Evolutionary conservation across 2,113 vertebrate species (phyloP).

Genomic region (Balaenoptera acutorostrata): DNA sequence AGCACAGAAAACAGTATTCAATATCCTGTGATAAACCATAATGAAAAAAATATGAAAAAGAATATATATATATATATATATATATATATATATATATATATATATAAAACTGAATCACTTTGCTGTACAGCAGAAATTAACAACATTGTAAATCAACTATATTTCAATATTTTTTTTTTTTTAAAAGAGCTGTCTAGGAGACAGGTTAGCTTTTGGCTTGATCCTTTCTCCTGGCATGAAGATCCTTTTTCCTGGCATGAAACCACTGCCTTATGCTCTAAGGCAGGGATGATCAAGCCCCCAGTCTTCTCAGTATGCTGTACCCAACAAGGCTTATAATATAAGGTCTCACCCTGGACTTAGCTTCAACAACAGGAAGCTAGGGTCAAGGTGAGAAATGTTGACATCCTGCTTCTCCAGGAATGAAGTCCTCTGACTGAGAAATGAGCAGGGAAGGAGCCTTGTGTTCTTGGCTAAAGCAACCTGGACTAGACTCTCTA

Average conservation of each 20-base stretch:
- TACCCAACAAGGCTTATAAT: not conserved
- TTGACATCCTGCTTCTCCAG: not conserved
- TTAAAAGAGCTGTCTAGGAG: not conserved
- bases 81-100: not conserved
- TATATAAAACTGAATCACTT: not conserved
- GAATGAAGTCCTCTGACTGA: not conserved
- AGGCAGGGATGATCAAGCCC: not conserved
- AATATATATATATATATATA: too few species aligned
- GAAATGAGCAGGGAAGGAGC: not conserved
- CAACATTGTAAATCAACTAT: not conserved
- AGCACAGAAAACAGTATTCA: too few species aligned
- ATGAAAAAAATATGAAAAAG: too few species aligned
- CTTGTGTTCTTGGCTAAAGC: not conserved
- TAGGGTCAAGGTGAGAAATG: fast-evolving
- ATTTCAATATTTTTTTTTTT: not conserved
- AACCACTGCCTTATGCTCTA: not conserved
- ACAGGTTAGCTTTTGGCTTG: too few species aligned
- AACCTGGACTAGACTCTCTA: fast-evolving
- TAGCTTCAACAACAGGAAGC: not conserved
- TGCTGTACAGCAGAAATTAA: not conserved
- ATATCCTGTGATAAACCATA: too few species aligned
- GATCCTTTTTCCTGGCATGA: too few species aligned
- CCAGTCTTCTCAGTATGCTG: not conserved
- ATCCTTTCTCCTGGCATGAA: too few species aligned
- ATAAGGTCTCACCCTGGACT: not conserved